phyloP scores from a whole-genome alignment of 1,140 invertebrate genomes.

The Nomia melanderi region DNA sequence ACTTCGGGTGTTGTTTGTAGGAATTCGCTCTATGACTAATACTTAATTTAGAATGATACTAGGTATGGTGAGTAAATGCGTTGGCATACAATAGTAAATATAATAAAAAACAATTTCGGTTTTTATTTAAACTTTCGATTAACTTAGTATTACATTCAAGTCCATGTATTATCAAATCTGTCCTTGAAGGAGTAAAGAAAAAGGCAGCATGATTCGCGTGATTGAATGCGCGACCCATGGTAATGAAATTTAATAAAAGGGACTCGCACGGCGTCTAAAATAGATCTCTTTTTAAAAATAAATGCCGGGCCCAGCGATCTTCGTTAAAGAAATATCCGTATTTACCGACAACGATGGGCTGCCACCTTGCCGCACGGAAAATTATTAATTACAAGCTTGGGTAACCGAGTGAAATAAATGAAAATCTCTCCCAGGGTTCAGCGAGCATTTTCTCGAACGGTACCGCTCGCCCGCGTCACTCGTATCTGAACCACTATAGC shows the following conservation, averaged over 20 bases:
- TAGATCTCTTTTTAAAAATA: slow-evolving; percentile 41
- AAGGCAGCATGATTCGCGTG: not conserved
- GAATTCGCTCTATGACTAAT: no score
- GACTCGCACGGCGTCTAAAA: not conserved
- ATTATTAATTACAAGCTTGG: slow-evolving; percentile 62
- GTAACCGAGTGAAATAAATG: slow-evolving; percentile 52
- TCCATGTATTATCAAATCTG: not conserved
- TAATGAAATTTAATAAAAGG: slow-evolving; percentile 41
- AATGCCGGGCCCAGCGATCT: slow-evolving; percentile 3
- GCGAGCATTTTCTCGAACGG: slow-evolving; percentile 44
- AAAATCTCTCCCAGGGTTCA: slow-evolving; percentile 66
- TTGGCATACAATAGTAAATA: no score
- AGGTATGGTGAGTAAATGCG: no score
- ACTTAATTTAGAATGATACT: no score
- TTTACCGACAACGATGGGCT: slow-evolving; percentile 38
- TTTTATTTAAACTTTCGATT: no score
- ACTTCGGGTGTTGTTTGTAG: no score
- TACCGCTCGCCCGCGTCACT: not conserved
- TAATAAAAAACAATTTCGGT: no score
- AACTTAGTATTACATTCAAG: no score
- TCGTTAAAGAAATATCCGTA: slow-evolving; percentile 44
- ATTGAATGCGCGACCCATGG: not conserved
- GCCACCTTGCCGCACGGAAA: slow-evolving; percentile 39
- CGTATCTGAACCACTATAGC: not conserved
- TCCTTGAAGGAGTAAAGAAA: not conserved